Evolutionary conservation across 2,888 invertebrate genomes (phyloP).

Genomic region (Halocaridina rubra): DNA sequence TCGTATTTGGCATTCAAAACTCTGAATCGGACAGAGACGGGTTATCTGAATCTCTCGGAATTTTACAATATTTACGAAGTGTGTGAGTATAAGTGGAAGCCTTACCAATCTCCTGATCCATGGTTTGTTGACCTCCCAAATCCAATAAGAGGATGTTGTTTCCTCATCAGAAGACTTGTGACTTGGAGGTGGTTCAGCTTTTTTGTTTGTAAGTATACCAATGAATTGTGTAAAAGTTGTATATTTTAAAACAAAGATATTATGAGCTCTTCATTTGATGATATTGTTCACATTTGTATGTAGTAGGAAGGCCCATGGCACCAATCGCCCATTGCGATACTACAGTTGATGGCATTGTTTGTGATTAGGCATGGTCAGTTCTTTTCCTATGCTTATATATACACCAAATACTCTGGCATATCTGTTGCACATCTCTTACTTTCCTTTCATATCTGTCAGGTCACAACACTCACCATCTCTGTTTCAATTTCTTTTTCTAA

Average conservation of each 20-base stretch:
- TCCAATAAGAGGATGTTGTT: constrained; percentile 65
- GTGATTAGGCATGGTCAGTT: too few relatives aligned
- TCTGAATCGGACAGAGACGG: constrained; percentile 77
- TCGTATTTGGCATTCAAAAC: constrained; percentile 84
- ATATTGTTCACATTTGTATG: background rate
- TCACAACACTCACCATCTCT: too few relatives aligned
- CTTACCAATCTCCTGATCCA: constrained; percentile 69
- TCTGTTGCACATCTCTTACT: too few relatives aligned
- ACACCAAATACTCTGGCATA: too few relatives aligned
- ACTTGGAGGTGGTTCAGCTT: constrained; percentile 81
- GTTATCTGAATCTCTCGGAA: constrained; percentile 78
- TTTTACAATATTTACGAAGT: constrained; percentile 81
- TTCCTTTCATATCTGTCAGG: too few relatives aligned
- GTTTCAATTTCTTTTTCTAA: too few relatives aligned
- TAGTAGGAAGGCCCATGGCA: too few relatives aligned
- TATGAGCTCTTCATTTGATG: background rate
- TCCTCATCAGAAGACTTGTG: constrained; percentile 71
- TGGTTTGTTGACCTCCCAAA: constrained; percentile 72
- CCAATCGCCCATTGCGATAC: too few relatives aligned
- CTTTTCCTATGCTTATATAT: too few relatives aligned
- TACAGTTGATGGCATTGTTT: too few relatives aligned
- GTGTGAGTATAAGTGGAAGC: constrained; percentile 64
- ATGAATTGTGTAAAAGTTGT: too few relatives aligned
- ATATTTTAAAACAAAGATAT: too few relatives aligned
- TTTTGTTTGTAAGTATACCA: constrained; percentile 76